A percentile compares a stretch with the other conserved stretches of the same genome.
These are phyloP conservation scores for Pseudopodoces humilis DNA, from an alignment of 2,113 vertebrate genomes.

Conservation along the genomic window DNA sequence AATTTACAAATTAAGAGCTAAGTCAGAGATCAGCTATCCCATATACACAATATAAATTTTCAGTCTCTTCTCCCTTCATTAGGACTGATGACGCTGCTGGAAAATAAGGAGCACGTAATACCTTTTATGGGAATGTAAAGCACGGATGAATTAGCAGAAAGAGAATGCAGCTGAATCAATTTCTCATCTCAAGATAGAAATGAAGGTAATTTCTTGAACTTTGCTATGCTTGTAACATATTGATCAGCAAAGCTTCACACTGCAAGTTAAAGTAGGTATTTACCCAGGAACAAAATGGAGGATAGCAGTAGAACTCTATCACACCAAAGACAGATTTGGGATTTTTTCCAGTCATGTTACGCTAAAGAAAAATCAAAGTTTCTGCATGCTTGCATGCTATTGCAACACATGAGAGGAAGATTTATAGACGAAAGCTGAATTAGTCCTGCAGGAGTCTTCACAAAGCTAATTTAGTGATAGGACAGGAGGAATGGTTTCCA, in stretches of 20 bases:
- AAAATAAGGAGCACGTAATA: slow-evolving; percentile 47
- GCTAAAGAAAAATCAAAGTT: not conserved
- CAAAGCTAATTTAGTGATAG: not conserved
- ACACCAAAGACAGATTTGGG: not conserved
- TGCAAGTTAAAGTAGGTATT: slow-evolving; percentile 5
- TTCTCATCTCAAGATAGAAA: slow-evolving; percentile 59
- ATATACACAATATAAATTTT: slow-evolving; percentile 9
- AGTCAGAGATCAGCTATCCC: slow-evolving; percentile 34
- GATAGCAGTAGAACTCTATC: not conserved
- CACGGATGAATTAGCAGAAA: slow-evolving; percentile 28
- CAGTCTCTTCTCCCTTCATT: slow-evolving; percentile 19
- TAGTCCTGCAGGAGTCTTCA: not conserved
- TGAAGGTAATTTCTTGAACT: slow-evolving; percentile 58
- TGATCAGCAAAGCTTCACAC: slow-evolving; percentile 30
- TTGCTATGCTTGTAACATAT: slow-evolving; percentile 45
- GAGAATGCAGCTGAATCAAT: slow-evolving; percentile 59
- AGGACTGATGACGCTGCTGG: slow-evolving; percentile 36
- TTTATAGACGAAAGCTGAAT: not conserved
- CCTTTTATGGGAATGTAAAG: slow-evolving; percentile 50
- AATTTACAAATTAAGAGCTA: slow-evolving; percentile 41
- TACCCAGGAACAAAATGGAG: slow-evolving; percentile 2
- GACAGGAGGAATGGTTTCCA: not conserved
- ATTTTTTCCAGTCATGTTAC: not conserved
- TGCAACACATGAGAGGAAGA: not conserved
- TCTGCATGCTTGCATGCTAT: not conserved